Evolutionary conservation across 2,888 invertebrate species (phyloP), one percentile per base, ranked within the genome.

Genomic region (Amiota minor): DNA sequence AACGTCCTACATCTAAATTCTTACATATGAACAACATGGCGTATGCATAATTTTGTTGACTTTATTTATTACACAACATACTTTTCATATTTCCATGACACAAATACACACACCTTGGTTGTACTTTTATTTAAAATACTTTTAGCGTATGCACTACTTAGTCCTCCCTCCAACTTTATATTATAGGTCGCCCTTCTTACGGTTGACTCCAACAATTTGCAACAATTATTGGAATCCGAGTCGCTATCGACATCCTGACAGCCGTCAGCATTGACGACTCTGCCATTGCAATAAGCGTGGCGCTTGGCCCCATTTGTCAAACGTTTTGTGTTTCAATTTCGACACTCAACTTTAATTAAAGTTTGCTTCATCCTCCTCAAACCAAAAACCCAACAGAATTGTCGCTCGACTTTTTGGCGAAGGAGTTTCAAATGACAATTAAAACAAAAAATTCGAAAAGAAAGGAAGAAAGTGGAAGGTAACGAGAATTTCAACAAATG

Each of bases 341-440:
- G 71, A 71, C 74, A 75, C 79, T 82, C 76, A 64, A 72, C 78
- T 79, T 81, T 83, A 83, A 85, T 84, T 81, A 85, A 85, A 83
- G 78, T 75, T 78, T 77, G 71, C 76, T 55, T 74, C 73, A 71
- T 35, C 47, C 46, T 14, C 61, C 46, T 46, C n/a, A 49, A 35
- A 49, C 53, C 71, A 65, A 67, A 71, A 65, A 68, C 65, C 62
- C 70, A 16, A n/a, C 18, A 12, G 12, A 14, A 70, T 18, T 16
- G 20, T 23, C 59, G 23, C 14, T 16, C 16, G 53, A 10, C 53
- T 53, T 14, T 53, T 53, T 16, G 53, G 16, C 53, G 14, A 16
- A 16, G n/a, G 16, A 84, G 78, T 83, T 84, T 83, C 83, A 78
- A 81, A 83, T 86, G 83, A 83, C 85, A 83, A 83, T 86, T 86